Conservation (phyloP, 2,113 vertebrate genomes). For the Sus scrofa region T2T-Sscrofa CM000812.6:45728501-45729000, state of each 20-base stretch:
- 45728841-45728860: background rate
- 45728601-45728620: background rate
- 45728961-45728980: background rate
- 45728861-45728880: slow-evolving; percentile 41
- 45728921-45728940: background rate
- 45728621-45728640: background rate
- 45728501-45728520: too few species aligned
- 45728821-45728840: background rate
- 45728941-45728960: background rate
- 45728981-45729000: background rate
- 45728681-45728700: background rate
- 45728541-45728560: too few species aligned
- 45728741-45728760: background rate
- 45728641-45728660: background rate
- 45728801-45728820: background rate
- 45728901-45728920: background rate
- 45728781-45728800: background rate
- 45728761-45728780: background rate
- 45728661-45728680: background rate
- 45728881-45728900: background rate
- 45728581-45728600: background rate
- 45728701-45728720: background rate
- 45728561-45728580: background rate
- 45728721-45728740: background rate
- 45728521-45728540: too few species aligned